These are phyloP conservation scores for Rattus norvegicus DNA, from an alignment of 2,113 vertebrate genomes.

Conservation along the genomic window DNA sequence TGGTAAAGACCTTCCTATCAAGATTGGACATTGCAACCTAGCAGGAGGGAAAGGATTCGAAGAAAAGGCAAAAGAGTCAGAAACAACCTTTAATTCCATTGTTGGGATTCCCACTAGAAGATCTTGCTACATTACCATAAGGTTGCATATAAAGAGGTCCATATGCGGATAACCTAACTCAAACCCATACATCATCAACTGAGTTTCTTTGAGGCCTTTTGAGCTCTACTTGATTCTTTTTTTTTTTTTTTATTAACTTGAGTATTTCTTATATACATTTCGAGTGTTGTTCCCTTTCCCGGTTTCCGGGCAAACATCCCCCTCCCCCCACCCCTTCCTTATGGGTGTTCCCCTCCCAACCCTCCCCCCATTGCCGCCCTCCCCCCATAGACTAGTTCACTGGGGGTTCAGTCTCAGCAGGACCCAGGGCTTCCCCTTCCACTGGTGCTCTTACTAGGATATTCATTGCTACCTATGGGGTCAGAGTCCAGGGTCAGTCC, in stretches of 20 bases:
- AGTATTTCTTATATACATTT: no score
- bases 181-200: neutral
- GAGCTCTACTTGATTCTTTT: neutral
- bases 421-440: no score
- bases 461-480: no score
- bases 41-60: neutral
- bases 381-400: no score
- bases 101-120: neutral
- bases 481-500: no score
- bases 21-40: neutral
- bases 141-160: neutral
- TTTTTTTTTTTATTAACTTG: neutral
- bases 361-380: no score
- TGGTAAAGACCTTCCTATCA: neutral
- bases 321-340: no score
- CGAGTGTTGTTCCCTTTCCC: no score
- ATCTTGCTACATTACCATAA: neutral
- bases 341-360: no score
- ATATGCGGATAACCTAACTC: neutral
- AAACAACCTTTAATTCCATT: neutral
- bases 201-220: fast-evolving
- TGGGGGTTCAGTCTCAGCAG: no score
- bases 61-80: neutral
- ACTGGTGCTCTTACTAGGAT: no score
- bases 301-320: no score